Conservation (phyloP, 2,888 invertebrate genomes). For the Drosophila incognita region DNA sequence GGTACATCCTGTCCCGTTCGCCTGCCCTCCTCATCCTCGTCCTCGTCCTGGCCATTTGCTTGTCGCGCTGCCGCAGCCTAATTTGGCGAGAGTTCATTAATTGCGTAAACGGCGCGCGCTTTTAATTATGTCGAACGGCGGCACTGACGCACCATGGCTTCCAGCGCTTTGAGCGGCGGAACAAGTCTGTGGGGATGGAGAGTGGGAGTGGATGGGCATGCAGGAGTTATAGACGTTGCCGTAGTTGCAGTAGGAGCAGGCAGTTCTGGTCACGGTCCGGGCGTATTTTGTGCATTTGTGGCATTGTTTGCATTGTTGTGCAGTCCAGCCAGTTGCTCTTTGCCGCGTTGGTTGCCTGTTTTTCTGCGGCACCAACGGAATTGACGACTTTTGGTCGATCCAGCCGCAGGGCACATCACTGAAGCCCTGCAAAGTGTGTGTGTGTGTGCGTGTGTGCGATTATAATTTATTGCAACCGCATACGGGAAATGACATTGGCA, state of each 20-base stretch:
- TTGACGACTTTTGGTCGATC: slow-evolving; percentile 75
- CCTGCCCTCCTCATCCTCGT: slow-evolving; percentile 17
- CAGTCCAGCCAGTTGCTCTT: slow-evolving; percentile 40
- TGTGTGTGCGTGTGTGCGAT: slow-evolving; percentile 41
- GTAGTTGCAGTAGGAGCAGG: neutral
- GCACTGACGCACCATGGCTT: slow-evolving; percentile 31
- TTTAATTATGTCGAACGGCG: slow-evolving; percentile 78
- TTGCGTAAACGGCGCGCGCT: slow-evolving; percentile 79
- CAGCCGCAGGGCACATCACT: slow-evolving; percentile 57
- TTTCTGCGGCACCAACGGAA: slow-evolving; percentile 70
- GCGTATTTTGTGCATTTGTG: slow-evolving; percentile 76
- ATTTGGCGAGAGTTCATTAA: slow-evolving; percentile 80
- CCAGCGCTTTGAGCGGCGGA: neutral
- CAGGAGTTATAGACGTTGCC: neutral
- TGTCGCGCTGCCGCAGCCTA: slow-evolving; percentile 77
- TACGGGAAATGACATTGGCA: slow-evolving; percentile 63
- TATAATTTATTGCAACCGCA: slow-evolving; percentile 78
- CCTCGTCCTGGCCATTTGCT: slow-evolving; percentile 64
- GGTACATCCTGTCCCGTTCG: slow-evolving; percentile 42
- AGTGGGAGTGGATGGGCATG: neutral
- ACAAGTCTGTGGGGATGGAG: neutral
- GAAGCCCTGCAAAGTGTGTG: slow-evolving; percentile 6
- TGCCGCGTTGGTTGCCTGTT: slow-evolving; percentile 52
- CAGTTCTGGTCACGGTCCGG: slow-evolving; percentile 47
- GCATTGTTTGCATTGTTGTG: slow-evolving; percentile 75